Evolutionary conservation across 1,140 invertebrate species (phyloP).

Genomic region (Pseudomyrmex flavicornis): DNA sequence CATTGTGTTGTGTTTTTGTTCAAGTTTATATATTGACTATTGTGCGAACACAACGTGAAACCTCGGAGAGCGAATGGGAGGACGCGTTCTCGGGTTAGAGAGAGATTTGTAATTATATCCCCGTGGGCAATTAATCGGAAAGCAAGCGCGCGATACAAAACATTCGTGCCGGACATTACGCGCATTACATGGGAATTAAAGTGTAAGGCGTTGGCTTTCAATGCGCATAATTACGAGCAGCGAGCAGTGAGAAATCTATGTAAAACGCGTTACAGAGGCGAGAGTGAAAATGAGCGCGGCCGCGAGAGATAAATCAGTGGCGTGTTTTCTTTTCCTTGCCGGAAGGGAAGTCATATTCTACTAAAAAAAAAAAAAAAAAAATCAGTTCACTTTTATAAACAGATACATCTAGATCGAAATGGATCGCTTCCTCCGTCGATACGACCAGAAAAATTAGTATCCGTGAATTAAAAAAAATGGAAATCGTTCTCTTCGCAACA

Average conservation of each 20-base stretch:
- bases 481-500: not conserved
- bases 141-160: conserved; percentile 42
- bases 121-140: conserved; percentile 54
- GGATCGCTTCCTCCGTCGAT: conserved; percentile 27
- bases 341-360: conserved; percentile 63
- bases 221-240: conserved; percentile 56
- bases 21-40: not conserved
- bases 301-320: conserved; percentile 64
- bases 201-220: conserved; percentile 62
- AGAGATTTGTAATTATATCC: conserved; percentile 3
- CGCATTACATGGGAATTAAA: conserved; percentile 38
- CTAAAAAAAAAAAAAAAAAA: conserved; percentile 18
- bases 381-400: conserved; percentile 40
- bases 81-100: not conserved
- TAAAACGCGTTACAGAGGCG: conserved; percentile 61
- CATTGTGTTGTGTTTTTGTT: too few relatives aligned
- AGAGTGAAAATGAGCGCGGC: conserved; percentile 64
- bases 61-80: not conserved
- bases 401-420: conserved; percentile 34
- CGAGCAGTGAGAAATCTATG: conserved; percentile 58
- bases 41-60: not conserved
- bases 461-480: conserved; percentile 16
- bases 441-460: conserved; percentile 9
- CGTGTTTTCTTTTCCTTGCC: conserved; percentile 67
- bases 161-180: conserved; percentile 50